Evolutionary conservation across 2,797 vertebrate genomes (phyloP).

Genomic region (Delichon dasypus): DNA sequence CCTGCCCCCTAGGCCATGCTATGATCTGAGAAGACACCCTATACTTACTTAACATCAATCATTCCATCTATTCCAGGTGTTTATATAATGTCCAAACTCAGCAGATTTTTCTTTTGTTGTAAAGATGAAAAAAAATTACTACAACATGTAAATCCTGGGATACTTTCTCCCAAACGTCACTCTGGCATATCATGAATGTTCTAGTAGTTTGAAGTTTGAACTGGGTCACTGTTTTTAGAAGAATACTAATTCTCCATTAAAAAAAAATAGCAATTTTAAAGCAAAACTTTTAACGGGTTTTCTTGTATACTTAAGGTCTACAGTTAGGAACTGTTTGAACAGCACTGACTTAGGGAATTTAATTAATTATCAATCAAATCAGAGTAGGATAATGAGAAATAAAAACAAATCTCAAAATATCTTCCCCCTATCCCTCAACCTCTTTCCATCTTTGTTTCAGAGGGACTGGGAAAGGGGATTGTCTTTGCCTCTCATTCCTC

Average conservation of each 20-base stretch:
- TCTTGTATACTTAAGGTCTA: not conserved
- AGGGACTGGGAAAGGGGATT: rapidly evolving
- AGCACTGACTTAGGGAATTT: not conserved
- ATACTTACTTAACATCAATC: not conserved
- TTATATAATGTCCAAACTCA: not conserved
- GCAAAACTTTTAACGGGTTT: rapidly evolving
- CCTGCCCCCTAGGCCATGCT: not conserved
- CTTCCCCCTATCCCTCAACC: not conserved
- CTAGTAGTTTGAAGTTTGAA: not conserved
- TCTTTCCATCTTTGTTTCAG: not conserved
- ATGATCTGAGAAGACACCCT: not conserved
- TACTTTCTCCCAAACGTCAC: not conserved
- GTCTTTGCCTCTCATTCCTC: not conserved
- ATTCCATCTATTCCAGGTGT: not conserved
- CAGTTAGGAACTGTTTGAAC: not conserved
- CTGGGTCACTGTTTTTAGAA: not conserved
- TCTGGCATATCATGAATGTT: not conserved
- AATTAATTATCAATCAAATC: not conserved
- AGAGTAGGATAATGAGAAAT: not conserved
- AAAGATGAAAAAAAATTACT: not conserved
- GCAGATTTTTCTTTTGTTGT: not conserved
- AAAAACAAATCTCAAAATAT: not conserved
- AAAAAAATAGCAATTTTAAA: not conserved
- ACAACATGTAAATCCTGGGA: not conserved
- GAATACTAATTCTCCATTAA: not conserved